A percentile compares a stretch with the other conserved stretches of the same genome.
Conservation (phyloP, 2,797 vertebrate genomes). For the Poecilia gillii region DNA sequence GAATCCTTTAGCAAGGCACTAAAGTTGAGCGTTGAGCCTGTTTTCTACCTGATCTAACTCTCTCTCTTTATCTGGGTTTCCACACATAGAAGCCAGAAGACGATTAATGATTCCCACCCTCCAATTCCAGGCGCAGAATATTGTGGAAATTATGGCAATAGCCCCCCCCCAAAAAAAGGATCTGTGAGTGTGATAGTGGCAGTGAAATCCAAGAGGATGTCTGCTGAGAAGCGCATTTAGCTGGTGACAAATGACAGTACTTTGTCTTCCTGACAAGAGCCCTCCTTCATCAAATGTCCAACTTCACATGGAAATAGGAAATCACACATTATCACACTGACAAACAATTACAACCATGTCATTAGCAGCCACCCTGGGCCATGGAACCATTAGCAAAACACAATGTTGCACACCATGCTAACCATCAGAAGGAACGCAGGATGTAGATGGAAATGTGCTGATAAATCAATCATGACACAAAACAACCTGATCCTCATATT, state of each 20-base stretch:
- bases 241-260: slow-evolving; percentile 91
- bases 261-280: slow-evolving; percentile 93
- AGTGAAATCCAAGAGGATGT: slow-evolving; percentile 55
- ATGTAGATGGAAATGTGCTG: slow-evolving; percentile 60
- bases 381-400: slow-evolving; percentile 83
- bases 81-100: slow-evolving; percentile 5
- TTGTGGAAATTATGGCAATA: slow-evolving; percentile 40
- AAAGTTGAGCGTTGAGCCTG: background rate
- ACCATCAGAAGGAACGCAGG: slow-evolving; percentile 66
- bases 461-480: slow-evolving; percentile 66
- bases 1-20: background rate
- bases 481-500: slow-evolving; percentile 57
- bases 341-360: slow-evolving; percentile 95
- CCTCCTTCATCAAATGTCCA: slow-evolving; percentile 94
- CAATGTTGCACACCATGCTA: slow-evolving; percentile 64
- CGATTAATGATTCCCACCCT: slow-evolving; percentile 9
- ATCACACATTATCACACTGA: slow-evolving; percentile 90
- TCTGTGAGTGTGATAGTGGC: slow-evolving; percentile 46
- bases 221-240: slow-evolving; percentile 86
- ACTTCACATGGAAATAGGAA: slow-evolving; percentile 93
- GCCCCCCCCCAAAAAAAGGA: slow-evolving; percentile 29
- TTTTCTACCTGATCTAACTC: background rate
- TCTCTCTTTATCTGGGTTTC: background rate
- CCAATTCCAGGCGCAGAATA: slow-evolving; percentile 14
- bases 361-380: slow-evolving; percentile 91